Conservation (phyloP, 2,797 vertebrate species). For the Spheniscus humboldti region DNA sequence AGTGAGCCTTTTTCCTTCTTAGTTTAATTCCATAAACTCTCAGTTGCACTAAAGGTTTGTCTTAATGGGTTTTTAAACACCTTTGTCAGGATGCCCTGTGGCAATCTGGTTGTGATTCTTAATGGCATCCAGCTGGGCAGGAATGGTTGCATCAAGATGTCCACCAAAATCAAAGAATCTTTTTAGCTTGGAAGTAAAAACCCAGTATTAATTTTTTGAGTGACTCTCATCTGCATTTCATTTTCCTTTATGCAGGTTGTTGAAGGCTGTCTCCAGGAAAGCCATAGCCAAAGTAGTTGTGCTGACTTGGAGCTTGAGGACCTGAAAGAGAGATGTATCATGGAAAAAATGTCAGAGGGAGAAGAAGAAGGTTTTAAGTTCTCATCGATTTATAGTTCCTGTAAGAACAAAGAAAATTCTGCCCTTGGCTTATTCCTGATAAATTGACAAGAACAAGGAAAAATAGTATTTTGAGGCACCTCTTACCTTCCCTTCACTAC, state of each 20-base stretch:
- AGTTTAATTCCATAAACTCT: conserved; percentile 3
- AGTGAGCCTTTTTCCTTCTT: neutral
- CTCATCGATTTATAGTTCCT: neutral
- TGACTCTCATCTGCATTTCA: neutral
- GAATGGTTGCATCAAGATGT: neutral
- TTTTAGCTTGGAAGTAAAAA: neutral
- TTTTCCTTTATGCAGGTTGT: neutral
- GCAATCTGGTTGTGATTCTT: neutral
- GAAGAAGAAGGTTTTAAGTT: neutral
- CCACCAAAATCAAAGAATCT: neutral
- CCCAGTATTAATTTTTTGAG: neutral
- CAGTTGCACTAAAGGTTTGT: neutral
- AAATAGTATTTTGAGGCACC: neutral
- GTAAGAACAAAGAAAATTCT: neutral
- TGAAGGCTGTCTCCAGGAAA: neutral
- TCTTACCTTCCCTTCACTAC: neutral
- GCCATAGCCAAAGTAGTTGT: neutral
- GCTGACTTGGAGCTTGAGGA: neutral
- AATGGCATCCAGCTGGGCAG: conserved; percentile 21
- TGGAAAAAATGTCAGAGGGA: neutral
- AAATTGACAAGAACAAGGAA: neutral
- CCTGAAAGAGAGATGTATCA: neutral
- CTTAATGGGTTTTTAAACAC: conserved; percentile 31
- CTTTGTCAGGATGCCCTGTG: neutral
- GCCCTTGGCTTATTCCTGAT: neutral